Conservation (phyloP, 37 sponge, comb jelly and placozoan genomes). For the Spongia lamella region DNA sequence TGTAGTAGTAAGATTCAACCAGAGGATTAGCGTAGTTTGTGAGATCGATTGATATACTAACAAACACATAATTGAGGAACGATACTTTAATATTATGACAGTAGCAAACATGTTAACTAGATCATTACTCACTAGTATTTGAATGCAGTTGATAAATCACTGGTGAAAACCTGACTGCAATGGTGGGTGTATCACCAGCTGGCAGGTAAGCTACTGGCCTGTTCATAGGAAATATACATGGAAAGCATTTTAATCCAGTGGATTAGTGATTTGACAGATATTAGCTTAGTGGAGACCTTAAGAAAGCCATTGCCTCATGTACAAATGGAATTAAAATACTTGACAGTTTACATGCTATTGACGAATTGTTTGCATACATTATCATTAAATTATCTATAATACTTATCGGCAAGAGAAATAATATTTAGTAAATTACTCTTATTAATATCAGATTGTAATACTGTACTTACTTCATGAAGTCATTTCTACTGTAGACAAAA, state of each 20-base stretch:
- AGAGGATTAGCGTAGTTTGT: no score
- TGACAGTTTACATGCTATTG: not conserved
- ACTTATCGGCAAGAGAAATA: no score
- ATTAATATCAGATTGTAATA: not conserved
- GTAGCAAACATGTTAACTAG: not conserved
- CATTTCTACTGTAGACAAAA: slow-evolving; percentile 53
- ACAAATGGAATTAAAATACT: not conserved
- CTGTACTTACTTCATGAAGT: slow-evolving; percentile 53
- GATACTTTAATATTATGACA: not conserved
- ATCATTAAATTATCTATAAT: not conserved
- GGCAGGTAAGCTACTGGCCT: slow-evolving; percentile 89
- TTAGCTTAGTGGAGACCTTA: no score
- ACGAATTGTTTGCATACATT: not conserved
- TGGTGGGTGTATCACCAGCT: slow-evolving; percentile 80
- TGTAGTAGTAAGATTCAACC: no score
- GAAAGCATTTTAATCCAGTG: no score
- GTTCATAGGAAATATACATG: no score
- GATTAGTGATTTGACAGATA: no score
- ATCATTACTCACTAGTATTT: not conserved
- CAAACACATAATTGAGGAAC: no score
- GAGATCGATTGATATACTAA: no score
- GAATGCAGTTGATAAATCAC: slow-evolving; percentile 63
- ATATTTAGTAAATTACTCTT: slow-evolving; percentile 13
- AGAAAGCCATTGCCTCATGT: not conserved
- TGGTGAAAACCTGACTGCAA: slow-evolving; percentile 82